These are phyloP conservation scores for Bellardia pandia DNA, from an alignment of 2,888 invertebrate species.

Conservation along the genomic window DNA sequence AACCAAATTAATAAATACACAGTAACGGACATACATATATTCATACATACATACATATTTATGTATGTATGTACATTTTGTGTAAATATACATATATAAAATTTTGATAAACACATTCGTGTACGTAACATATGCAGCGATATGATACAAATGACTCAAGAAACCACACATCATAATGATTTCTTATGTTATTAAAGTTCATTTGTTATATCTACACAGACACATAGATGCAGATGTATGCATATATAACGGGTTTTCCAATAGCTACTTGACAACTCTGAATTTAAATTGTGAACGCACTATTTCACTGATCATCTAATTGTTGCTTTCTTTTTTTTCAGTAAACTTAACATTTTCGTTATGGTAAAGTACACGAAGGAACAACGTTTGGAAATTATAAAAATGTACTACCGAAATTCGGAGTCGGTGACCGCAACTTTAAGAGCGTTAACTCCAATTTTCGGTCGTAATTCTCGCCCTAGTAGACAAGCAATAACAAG, in stretches of 20 bases:
- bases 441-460: too few relatives aligned
- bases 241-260: background rate
- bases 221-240: background rate
- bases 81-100: conserved; percentile 10
- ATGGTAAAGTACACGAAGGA: too few relatives aligned
- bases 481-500: too few relatives aligned
- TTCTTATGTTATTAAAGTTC: conserved; percentile 62
- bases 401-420: too few relatives aligned
- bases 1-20: conserved; percentile 25
- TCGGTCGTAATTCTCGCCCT: too few relatives aligned
- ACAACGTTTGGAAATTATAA: too few relatives aligned
- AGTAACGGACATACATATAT: background rate
- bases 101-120: conserved; percentile 43
- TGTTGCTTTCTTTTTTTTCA: too few relatives aligned
- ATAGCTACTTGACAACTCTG: too few relatives aligned
- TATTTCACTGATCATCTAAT: too few relatives aligned
- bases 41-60: background rate
- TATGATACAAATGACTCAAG: conserved; percentile 51
- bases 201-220: conserved; percentile 43
- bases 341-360: too few relatives aligned
- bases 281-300: too few relatives aligned
- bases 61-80: background rate
- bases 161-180: conserved; percentile 59
- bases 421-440: too few relatives aligned
- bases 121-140: conserved; percentile 51